Evolutionary conservation across 2,113 vertebrate species (phyloP), one percentile per base, ranked within the genome.

Genomic region (Tylochromis polylepis): DNA sequence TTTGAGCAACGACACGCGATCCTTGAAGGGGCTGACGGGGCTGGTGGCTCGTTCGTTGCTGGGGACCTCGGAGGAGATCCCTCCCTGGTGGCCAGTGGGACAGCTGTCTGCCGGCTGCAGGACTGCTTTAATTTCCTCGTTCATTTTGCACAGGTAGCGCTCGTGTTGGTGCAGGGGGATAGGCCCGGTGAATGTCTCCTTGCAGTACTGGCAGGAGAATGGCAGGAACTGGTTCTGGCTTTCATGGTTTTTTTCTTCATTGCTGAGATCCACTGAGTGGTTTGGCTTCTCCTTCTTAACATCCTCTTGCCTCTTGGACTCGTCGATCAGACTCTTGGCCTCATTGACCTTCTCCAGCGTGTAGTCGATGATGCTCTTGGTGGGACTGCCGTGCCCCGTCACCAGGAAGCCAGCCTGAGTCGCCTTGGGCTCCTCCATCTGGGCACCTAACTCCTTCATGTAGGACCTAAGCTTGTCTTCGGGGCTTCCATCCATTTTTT

Each of bases 91-190:
- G 94, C 95, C 95, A 62, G 95, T 88, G 88, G 96, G 96, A 93
- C 97, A 94, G 93, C 95, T 96, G 91, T 98, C 97, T 1, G 96
- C 95, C 51, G 98, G 98, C 95, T 98, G 98, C 91, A 99, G 97
- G 92, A 98, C 98, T 18, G 98, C 98, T 94, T 98, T 98, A 94
- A 99, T 99, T 93, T 99, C 98, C 95, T 99, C 98, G 0, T 99
- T 99, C 98, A 99, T 99, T 91, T 98, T 98, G 95, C 98, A 99
- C 93, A 99, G 94, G 95, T 99, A 99, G 91, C 98, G 97, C 95
- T 99, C 98, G 34, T 99, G 98, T 94, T 99, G 98, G 94, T 99
- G 98, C 93, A 99, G 95, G 51, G 98, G 98, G 96, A 99, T 99
- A 85, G 98, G 98, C 89, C 98, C 98, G 70, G 97, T 95, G 93